A percentile compares a stretch with the other conserved stretches of the same genome.
These are phyloP conservation scores for Crotalus adamanteus DNA, from an alignment of 2,797 vertebrate genomes.

Conservation along the genomic window DNA sequence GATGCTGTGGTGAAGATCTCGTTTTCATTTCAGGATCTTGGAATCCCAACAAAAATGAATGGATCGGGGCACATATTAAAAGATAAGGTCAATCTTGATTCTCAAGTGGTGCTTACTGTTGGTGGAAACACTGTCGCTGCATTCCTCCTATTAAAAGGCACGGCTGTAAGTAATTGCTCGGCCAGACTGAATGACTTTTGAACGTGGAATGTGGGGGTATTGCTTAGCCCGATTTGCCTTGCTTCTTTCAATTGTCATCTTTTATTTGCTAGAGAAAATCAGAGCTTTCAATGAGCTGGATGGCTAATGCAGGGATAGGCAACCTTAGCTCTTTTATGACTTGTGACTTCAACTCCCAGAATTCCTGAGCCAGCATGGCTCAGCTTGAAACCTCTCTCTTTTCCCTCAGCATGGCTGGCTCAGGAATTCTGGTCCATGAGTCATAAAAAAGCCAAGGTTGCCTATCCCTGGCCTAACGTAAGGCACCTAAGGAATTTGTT, in stretches of 20 bases:
- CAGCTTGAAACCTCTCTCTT: too few relatives aligned
- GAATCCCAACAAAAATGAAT: conserved; percentile 70
- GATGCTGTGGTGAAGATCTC: neutral
- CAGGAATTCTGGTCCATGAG: too few relatives aligned
- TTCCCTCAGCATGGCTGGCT: too few relatives aligned
- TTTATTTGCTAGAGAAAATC: neutral
- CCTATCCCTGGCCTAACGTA: too few relatives aligned
- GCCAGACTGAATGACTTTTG: neutral
- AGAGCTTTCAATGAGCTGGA: neutral
- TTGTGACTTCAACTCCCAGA: too few relatives aligned
- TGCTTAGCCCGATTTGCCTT: neutral
- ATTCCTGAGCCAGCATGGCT: too few relatives aligned
- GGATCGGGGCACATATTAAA: conserved; percentile 68
- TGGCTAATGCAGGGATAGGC: neutral
- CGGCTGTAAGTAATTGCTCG: conserved; percentile 61
- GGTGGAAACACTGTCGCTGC: conserved; percentile 69
- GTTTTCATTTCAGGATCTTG: conserved; percentile 69
- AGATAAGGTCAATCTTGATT: conserved; percentile 61
- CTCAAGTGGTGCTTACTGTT: conserved; percentile 62
- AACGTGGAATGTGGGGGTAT: too few relatives aligned
- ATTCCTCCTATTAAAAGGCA: conserved; percentile 65
- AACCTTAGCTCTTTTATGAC: too few relatives aligned
- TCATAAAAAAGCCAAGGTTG: too few relatives aligned
- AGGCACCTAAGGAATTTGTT: too few relatives aligned
- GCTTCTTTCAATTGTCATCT: neutral